These are phyloP conservation scores for Ianthella basta DNA, from an alignment of 37 sponge, comb jelly and placozoan genomes.

Conservation along the genomic window DNA sequence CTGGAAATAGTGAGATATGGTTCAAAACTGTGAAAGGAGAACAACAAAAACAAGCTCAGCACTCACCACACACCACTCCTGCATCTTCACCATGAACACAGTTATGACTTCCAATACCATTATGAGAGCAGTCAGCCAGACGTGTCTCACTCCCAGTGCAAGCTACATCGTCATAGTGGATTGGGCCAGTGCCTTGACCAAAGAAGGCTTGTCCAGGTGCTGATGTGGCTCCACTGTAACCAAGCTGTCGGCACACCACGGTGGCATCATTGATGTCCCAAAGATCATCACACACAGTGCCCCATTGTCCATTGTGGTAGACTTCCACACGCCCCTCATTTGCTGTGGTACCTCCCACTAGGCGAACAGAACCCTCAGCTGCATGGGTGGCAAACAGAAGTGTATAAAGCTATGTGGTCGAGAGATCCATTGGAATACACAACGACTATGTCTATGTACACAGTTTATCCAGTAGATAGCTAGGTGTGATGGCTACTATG, in stretches of 20 bases:
- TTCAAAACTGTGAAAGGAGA: too few species aligned
- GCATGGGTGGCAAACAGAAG: too few species aligned
- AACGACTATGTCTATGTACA: too few species aligned
- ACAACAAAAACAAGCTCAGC: too few species aligned
- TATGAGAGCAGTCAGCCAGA: background rate
- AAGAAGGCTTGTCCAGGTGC: background rate
- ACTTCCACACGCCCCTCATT: slow-evolving; percentile 30
- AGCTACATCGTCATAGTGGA: background rate
- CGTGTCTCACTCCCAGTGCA: slow-evolving; percentile 18
- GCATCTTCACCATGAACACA: too few species aligned
- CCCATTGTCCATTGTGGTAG: slow-evolving; percentile 24
- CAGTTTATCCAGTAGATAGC: too few species aligned
- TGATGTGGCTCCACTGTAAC: background rate
- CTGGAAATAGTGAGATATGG: too few species aligned
- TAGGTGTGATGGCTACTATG: too few species aligned
- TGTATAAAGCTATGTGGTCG: too few species aligned
- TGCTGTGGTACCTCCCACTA: background rate
- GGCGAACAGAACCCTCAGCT: background rate
- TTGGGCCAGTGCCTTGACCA: slow-evolving; percentile 6
- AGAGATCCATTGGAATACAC: too few species aligned
- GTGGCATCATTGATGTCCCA: slow-evolving; percentile 4
- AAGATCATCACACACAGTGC: slow-evolving; percentile 22
- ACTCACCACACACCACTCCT: background rate
- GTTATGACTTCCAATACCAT: background rate
- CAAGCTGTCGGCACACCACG: slow-evolving; percentile 17